These are phyloP conservation scores for human DNA, from an alignment of 2,113 vertebrate species.

Conservation along the genomic window DNA sequence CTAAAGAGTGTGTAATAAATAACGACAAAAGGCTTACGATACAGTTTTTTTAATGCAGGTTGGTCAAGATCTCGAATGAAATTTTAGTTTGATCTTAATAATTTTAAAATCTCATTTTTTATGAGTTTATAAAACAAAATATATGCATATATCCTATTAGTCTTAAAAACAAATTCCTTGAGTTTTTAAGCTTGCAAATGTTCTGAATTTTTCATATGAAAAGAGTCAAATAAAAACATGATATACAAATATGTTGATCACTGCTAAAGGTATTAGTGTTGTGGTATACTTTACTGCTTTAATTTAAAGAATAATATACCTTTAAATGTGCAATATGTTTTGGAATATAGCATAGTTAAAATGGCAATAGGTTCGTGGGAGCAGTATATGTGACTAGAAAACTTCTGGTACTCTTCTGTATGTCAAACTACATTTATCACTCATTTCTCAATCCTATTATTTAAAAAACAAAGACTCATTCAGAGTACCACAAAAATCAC, in stretches of 20 bases:
- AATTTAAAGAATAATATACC: not conserved
- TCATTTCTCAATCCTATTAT: not conserved
- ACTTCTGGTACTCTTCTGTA: not conserved
- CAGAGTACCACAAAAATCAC: not conserved
- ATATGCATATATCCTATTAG: not conserved
- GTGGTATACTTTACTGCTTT: not conserved
- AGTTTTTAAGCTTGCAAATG: not conserved
- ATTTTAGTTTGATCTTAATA: slow-evolving; percentile 33
- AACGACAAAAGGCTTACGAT: not conserved
- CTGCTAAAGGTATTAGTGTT: not conserved
- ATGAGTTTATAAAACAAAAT: not conserved
- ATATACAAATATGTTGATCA: not conserved
- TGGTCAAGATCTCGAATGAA: not conserved
- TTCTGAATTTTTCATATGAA: slow-evolving; percentile 35
- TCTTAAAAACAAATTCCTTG: not conserved
- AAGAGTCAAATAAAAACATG: not conserved
- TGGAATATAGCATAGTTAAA: not conserved
- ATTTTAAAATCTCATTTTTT: not conserved
- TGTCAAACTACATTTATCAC: not conserved
- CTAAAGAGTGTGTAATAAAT: not conserved
- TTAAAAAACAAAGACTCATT: slow-evolving; percentile 53
- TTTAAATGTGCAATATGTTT: not conserved
- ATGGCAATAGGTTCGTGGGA: not conserved
- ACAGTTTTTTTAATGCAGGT: not conserved
- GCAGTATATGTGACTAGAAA: not conserved